Base-by-base conservation (phyloP, 2,797 vertebrate species). In the Pseudopleuronectes americanus region DNA sequence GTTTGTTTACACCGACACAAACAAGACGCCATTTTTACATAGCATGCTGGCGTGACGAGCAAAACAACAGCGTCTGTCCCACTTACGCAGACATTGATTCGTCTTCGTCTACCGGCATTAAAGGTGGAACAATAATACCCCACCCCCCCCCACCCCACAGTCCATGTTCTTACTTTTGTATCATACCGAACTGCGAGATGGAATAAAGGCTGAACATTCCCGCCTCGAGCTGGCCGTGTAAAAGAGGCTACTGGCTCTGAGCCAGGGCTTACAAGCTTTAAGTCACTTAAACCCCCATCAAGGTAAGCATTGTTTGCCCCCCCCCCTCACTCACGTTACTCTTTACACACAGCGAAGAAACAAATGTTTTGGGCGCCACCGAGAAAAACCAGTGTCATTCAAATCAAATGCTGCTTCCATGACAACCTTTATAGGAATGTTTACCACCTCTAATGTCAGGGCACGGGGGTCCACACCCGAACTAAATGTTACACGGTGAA, bases 291-390 rank as follows among this genome's bases (percentile, higher is more conserved):
- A 80, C 73, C 81, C 75, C 77, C 72, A 75, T 84, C 62, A 79
- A 80, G 61, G 79, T 78, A 71, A 77, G 80, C 81, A 86, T 90
- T 91, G 78, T 73, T 81, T 64, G 49, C 71, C 73, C 89, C 77
- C 73, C 81, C 90, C 77, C 69, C 79, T 79, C 85, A 43, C 56
- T 14, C 41, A 14, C 23, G 61, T 28, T 28, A 41, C 54, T 49
- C 55, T 68, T 51, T 8, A 71, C 47, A 57, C 71, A 81, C 51
- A 63, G 54, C 24, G 63, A 59, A 19, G 26, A 64, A 66, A 70
- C 74, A 71, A 72, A 70, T 67, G 66, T 81, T 71, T 66, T 0
- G 26, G 47, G n/a, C 56, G 57, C 67, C 36, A 26, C 10, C 28
- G 31, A 51, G 53, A 74, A 68, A 24, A 24, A 47, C 41, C 60